A percentile compares a stretch with the other conserved stretches of the same genome.
phyloP scores from a whole-genome alignment of 2,113 vertebrate genomes.

The Herpetotheres cachinnans region DNA sequence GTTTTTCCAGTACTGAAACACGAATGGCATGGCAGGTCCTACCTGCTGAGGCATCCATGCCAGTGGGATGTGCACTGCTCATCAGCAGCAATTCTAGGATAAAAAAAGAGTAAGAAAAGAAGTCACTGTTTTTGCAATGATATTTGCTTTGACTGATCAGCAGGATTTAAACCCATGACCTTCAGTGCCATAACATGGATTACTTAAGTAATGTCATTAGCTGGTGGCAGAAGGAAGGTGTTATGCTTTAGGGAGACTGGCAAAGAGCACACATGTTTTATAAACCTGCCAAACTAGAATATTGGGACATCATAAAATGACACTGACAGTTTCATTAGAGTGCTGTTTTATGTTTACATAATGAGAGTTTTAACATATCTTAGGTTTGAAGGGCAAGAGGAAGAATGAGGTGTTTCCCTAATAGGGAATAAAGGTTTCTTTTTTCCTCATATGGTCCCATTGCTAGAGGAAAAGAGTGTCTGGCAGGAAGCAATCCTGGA shows the following conservation, averaged over 20 bases:
- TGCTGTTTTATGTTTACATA: neutral
- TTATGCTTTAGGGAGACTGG: neutral
- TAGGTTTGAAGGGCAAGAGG: neutral
- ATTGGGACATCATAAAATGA: neutral
- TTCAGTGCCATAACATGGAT: neutral
- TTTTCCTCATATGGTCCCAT: neutral
- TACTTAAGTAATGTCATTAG: neutral
- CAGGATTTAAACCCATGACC: neutral
- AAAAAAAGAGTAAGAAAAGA: neutral
- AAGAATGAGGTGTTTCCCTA: neutral
- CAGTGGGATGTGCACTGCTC: neutral
- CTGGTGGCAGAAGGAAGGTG: neutral
- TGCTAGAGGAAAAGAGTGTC: neutral
- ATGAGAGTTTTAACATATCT: neutral
- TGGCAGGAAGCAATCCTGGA: neutral
- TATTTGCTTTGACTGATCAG: slow-evolving; percentile 9
- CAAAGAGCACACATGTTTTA: neutral
- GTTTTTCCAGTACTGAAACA: neutral
- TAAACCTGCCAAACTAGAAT: neutral
- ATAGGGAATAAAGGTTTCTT: neutral
- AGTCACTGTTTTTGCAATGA: neutral
- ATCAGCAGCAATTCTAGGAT: neutral
- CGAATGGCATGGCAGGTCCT: neutral
- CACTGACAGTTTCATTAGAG: neutral
- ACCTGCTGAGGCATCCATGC: neutral